These are phyloP conservation scores for Xyrauchen texanus DNA, from an alignment of 2,113 vertebrate species.

Conservation along the genomic window DNA sequence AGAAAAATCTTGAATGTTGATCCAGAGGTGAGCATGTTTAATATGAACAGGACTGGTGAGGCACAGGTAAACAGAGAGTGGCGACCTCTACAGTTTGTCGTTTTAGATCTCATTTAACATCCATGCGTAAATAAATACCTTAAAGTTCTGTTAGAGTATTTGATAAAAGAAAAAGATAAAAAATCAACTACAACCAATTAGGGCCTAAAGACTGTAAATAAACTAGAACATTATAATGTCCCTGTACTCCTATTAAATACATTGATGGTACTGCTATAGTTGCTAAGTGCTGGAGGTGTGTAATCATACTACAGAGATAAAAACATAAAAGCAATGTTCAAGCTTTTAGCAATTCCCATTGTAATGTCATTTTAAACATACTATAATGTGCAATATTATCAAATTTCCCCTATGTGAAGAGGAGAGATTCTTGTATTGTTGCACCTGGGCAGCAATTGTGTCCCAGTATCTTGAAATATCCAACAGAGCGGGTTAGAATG, in stretches of 20 bases:
- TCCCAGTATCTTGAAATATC: slow-evolving; percentile 23
- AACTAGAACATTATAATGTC: neutral
- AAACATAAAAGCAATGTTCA: neutral
- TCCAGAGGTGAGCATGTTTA: slow-evolving; percentile 74
- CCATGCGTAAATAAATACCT: neutral
- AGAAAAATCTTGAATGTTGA: slow-evolving; percentile 83
- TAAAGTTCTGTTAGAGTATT: neutral
- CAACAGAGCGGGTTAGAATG: slow-evolving; percentile 35
- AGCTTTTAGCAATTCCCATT: too few relatives aligned
- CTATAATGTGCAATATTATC: neutral
- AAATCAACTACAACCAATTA: neutral
- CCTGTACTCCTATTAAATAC: neutral
- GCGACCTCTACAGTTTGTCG: neutral
- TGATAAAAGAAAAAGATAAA: neutral
- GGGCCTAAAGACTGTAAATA: neutral
- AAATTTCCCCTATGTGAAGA: neutral
- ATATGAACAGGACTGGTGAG: neutral
- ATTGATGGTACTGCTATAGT: neutral
- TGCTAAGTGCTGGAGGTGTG: neutral
- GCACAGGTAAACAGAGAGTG: neutral
- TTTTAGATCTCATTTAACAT: slow-evolving; percentile 15
- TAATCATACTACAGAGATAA: neutral
- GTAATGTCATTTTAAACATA: neutral
- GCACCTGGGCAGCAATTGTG: slow-evolving; percentile 37
- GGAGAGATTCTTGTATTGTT: neutral